Percentiles rank a stretch among this genome's conserved stretches.
These are phyloP conservation scores for Parasteatoda lunata DNA, from an alignment of 2,888 invertebrate genomes.

Conservation along the genomic window DNA sequence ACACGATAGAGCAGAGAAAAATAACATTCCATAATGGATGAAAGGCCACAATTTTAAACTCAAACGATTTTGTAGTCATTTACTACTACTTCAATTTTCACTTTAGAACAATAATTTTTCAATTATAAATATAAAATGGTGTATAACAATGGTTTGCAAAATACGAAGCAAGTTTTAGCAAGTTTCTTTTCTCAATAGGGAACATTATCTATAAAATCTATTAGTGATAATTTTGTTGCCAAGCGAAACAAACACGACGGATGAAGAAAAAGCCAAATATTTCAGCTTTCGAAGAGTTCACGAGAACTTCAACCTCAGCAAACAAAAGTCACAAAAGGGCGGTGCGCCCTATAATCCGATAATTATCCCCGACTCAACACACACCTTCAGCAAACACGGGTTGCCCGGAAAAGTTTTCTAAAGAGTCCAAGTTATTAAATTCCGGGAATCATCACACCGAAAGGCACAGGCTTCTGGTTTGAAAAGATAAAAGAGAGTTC, in stretches of 20 bases:
- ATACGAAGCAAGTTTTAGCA: too few relatives aligned
- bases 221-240: too few relatives aligned
- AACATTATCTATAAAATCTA: too few relatives aligned
- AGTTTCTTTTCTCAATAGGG: too few relatives aligned
- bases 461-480: conserved; percentile 6
- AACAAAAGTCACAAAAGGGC: conserved; percentile 37
- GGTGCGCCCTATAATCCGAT: conserved; percentile 28
- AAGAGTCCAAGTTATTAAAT: conserved; percentile 55
- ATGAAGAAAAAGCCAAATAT: not conserved
- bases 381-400: conserved; percentile 38
- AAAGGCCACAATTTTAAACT: too few relatives aligned
- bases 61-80: too few relatives aligned
- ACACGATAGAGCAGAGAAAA: too few relatives aligned
- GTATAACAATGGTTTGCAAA: too few relatives aligned
- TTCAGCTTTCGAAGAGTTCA: conserved; percentile 9
- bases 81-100: too few relatives aligned
- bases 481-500: conserved; percentile 45
- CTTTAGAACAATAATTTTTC: too few relatives aligned
- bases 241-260: not conserved
- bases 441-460: conserved; percentile 7
- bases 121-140: too few relatives aligned
- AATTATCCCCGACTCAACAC: conserved; percentile 39
- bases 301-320: conserved; percentile 10
- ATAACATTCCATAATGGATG: too few relatives aligned
- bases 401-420: conserved; percentile 44